Conservation (phyloP, 2,113 vertebrate genomes). For the Tyrannus savana region DNA sequence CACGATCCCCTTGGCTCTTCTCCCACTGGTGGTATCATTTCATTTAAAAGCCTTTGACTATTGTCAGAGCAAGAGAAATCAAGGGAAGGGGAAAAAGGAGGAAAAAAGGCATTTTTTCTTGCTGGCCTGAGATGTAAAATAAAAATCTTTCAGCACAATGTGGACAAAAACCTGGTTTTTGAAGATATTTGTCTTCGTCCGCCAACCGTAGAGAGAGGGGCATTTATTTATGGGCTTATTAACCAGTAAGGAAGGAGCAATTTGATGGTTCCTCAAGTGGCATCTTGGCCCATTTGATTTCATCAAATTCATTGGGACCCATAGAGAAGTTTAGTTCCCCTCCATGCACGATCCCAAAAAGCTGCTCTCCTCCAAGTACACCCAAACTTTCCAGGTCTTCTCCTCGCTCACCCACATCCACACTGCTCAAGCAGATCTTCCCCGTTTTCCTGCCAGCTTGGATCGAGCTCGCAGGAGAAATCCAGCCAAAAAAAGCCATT, state of each 20-base stretch:
- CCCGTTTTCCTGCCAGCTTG: slow-evolving; percentile 10
- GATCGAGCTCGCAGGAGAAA: neutral
- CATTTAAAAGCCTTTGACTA: neutral
- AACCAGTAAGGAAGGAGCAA: neutral
- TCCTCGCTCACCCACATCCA: slow-evolving; percentile 22
- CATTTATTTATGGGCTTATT: neutral
- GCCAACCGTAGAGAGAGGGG: neutral
- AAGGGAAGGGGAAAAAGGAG: neutral
- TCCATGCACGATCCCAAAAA: neutral
- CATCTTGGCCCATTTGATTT: neutral
- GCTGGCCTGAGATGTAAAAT: accelerated
- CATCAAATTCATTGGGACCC: neutral
- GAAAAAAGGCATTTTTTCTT: neutral
- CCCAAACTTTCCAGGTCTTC: slow-evolving; percentile 24
- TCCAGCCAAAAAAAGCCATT: slow-evolving; percentile 23
- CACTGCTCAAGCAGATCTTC: neutral
- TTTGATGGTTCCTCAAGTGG: neutral
- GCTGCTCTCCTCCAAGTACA: neutral
- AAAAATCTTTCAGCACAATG: neutral
- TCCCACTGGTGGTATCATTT: neutral
- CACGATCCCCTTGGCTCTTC: neutral
- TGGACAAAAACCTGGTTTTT: neutral
- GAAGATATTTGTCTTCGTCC: neutral
- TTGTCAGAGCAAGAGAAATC: neutral
- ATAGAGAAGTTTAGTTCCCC: accelerated